phyloP scores from a whole-genome alignment of 64 coral and sea anemone species.

The Porites lutea region DNA sequence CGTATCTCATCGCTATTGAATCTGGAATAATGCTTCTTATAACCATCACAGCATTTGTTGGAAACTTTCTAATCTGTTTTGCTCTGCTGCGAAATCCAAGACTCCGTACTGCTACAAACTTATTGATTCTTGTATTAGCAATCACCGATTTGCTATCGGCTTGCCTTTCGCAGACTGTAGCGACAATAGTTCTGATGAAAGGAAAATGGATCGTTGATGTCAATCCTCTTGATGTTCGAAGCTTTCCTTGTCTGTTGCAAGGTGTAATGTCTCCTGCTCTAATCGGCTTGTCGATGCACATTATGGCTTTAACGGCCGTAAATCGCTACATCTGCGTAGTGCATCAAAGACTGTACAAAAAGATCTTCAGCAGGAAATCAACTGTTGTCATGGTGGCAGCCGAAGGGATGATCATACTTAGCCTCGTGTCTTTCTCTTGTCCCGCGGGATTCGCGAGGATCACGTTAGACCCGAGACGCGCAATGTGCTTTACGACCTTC shows the following conservation, averaged over 20 bases:
- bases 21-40: slow-evolving; percentile 6
- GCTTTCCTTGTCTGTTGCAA: neutral
- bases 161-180: slow-evolving; percentile 1
- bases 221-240: slow-evolving; percentile 23
- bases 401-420: neutral
- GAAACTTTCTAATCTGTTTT: slow-evolving; percentile 27
- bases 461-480: slow-evolving; percentile 27
- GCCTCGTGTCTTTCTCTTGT: neutral
- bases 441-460: neutral
- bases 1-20: slow-evolving; percentile 13
- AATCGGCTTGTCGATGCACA: slow-evolving; percentile 16
- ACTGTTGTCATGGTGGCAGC: neutral
- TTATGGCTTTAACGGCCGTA: slow-evolving; percentile 29
- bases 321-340: slow-evolving; percentile 37
- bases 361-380: slow-evolving; percentile 15
- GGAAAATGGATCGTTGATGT: slow-evolving; percentile 29
- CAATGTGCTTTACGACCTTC: slow-evolving; percentile 15
- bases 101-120: slow-evolving; percentile 23
- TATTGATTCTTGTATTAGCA: slow-evolving; percentile 3
- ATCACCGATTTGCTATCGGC: neutral
- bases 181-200: slow-evolving; percentile 14
- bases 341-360: neutral
- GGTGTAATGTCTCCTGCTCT: slow-evolving; percentile 15
- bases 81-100: slow-evolving; percentile 3
- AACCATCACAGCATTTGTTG: neutral